Base-by-base conservation (phyloP, 1,140 invertebrate genomes). In the Magallana ariakensis region DNA sequence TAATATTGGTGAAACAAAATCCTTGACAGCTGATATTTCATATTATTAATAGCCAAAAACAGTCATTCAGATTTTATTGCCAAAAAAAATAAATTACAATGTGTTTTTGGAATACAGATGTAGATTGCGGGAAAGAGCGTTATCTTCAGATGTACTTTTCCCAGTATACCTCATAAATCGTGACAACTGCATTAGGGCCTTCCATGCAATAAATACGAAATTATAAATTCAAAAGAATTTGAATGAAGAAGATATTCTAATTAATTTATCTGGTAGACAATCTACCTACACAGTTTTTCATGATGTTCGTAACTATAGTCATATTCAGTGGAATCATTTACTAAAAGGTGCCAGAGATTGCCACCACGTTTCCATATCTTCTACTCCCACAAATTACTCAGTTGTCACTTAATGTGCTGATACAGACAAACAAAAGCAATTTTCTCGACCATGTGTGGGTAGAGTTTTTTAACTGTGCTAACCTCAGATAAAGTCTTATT, bases 121-220 rank as follows among this genome's bases (percentile, higher is more conserved):
- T n/a, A 60, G 15, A 60, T n/a, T 9, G 10, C 26, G 22, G 19
- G 22, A 46, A 46, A 46, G 33, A 46, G 33, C 33, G 33, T 46
- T 46, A 46, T 46, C 33, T 46, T 46, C 9, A 33, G 22, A 62
- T 26, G 8, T 33, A 75, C 9, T 19, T 22, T 11, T 19, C 22
- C 9, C 6, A 19, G 10, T 11, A 11, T 75, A 26, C 66, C 66
- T 75, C 7, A 33, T 75, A 75, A 75, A 75, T 75, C 22, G 66
- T 75, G 66, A 75, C 66, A 75, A 75, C 66, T 75, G 66, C 66
- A 75, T 75, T 75, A 75, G 15, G 22, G 66, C 11, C 22, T 75
- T 26, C 11, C 66, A 75, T 75, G 13, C 66, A 75, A 75, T 75
- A 22, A 19, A 75, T 33, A 75, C 22, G 22, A 75, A 75, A 75